Evolutionary conservation across 1,140 invertebrate genomes (phyloP).

Genomic region (Physella acuta): DNA sequence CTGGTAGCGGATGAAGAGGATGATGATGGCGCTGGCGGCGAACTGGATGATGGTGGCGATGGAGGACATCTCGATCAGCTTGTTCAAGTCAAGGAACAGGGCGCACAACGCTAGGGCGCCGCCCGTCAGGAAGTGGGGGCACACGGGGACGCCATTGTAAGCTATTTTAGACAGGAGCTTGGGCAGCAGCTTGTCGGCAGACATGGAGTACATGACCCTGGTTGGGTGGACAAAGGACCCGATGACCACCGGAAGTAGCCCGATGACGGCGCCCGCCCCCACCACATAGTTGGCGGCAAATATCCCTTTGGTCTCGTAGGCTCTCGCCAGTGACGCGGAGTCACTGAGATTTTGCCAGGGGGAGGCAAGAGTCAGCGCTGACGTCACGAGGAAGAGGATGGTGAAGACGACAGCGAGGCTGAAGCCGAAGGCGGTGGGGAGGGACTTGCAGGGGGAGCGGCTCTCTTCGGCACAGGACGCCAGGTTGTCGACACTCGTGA

Average conservation of each 20-base stretch:
- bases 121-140: constrained; percentile 69
- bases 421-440: constrained; percentile 48
- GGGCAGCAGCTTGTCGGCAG: constrained; percentile 88
- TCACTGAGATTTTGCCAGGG: constrained; percentile 44
- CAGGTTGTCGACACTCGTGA: constrained; percentile 60
- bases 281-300: constrained; percentile 50
- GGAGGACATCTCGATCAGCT: constrained; percentile 83
- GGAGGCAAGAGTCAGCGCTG: constrained; percentile 50
- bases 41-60: constrained; percentile 86
- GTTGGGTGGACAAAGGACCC: constrained; percentile 96
- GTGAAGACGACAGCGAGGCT: constrained; percentile 44
- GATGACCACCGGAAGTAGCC: constrained; percentile 65
- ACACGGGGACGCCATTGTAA: constrained; percentile 13
- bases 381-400: constrained; percentile 44
- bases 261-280: constrained; percentile 51
- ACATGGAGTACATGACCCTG: constrained; percentile 88
- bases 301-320: constrained; percentile 41
- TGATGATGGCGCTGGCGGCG: constrained; percentile 82
- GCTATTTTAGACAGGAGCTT: constrained; percentile 32
- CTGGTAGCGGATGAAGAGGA: constrained; percentile 70
- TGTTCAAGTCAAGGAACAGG: constrained; percentile 80
- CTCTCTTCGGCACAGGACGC: constrained; percentile 76
- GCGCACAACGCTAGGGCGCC: constrained; percentile 71
- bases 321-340: constrained; percentile 36
- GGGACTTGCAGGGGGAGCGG: constrained; percentile 42